Evolutionary conservation across 2,888 invertebrate genomes (phyloP), one percentile per base, ranked within the genome.

Genomic region (Lomographa bimaculata): DNA sequence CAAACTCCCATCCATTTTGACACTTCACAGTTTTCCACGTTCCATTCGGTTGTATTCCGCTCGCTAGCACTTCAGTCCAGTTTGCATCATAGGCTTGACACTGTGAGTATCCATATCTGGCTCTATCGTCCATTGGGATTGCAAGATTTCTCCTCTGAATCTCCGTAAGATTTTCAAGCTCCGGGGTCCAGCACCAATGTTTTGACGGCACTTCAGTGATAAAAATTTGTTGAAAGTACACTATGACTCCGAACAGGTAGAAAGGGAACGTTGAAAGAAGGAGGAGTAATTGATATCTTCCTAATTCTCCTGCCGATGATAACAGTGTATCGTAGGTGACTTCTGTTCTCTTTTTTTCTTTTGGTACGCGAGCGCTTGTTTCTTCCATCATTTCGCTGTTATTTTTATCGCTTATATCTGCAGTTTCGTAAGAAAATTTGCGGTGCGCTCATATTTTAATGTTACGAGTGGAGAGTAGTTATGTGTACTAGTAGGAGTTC

Each of bases 1-100:
- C 69, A 17, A 74, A 79, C 38, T 80, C 79, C 79, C 79, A 80
- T 40, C 79, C 79, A 39, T 71, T 34, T 53, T 62, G 60, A 57
- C 79, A 79, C 2, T 70, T 54, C 11, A 60, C 57, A 7, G 56
- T 69, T n/a, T 26, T 47, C 75, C 79, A 79, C 1, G 62, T 56
- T 7, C 41, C 33, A 39, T 74, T 51, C 4, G 70, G 70, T 9
- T 17, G 50, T 8, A 32, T 40, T 20, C 66, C 69, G 0, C 39
- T 55, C 16, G 29, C 16, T 12, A 78, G 48, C 5, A 72, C 60
- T 1, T 73, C 64, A 5, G 63, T 72, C 79, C 79, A 79, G 38
- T 79, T 76, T 1, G 58, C 74, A 4, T 52, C 51, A 29, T 70
- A 79, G 19, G 60, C 59, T 14, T 36, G 37, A 42, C 78, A 79